A percentile compares a stretch with the other conserved stretches of the same genome.
phyloP scores from a whole-genome alignment of 2,888 invertebrate species.

The Drosophila mulleri region DNA sequence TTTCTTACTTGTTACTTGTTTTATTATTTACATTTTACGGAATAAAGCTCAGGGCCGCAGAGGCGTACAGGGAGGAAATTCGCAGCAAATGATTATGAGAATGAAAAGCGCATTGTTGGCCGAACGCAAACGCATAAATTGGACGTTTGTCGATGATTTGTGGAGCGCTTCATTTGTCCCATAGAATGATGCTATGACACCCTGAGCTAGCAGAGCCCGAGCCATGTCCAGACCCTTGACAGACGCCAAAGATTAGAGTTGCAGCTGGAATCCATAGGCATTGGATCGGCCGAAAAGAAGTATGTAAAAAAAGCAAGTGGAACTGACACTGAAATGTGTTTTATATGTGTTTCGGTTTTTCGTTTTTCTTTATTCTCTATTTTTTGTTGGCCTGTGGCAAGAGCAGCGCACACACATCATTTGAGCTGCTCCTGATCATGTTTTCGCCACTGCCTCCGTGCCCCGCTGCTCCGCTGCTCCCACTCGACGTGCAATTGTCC shows the following conservation, averaged over 20 bases:
- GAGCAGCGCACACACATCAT: conserved; percentile 44
- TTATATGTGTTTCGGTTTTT: conserved; percentile 11
- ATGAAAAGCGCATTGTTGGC: conserved; percentile 32
- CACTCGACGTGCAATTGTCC: conserved; percentile 28
- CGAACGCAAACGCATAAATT: conserved; percentile 55
- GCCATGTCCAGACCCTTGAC: too few species aligned
- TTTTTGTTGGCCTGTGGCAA: conserved; percentile 43
- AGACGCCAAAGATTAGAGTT: too few species aligned
- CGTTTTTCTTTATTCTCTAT: conserved; percentile 1
- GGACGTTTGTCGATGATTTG: not conserved
- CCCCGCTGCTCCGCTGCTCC: not conserved
- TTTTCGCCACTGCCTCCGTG: not conserved
- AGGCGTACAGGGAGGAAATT: not conserved
- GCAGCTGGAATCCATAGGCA: too few species aligned
- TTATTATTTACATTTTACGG: too few species aligned
- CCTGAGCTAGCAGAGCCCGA: too few species aligned
- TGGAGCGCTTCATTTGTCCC: conserved; percentile 51
- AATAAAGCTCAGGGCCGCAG: not conserved
- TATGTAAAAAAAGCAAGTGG: too few species aligned
- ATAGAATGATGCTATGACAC: not conserved
- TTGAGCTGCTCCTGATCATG: conserved; percentile 35
- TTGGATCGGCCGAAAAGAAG: too few species aligned
- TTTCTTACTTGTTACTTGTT: too few species aligned
- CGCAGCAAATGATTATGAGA: conserved; percentile 21
- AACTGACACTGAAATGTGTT: too few species aligned